A percentile compares a stretch with the other conserved stretches of the same genome.
Evolutionary conservation across 2,113 vertebrate species (phyloP).

Genomic region (Galeopterus variegatus): DNA sequence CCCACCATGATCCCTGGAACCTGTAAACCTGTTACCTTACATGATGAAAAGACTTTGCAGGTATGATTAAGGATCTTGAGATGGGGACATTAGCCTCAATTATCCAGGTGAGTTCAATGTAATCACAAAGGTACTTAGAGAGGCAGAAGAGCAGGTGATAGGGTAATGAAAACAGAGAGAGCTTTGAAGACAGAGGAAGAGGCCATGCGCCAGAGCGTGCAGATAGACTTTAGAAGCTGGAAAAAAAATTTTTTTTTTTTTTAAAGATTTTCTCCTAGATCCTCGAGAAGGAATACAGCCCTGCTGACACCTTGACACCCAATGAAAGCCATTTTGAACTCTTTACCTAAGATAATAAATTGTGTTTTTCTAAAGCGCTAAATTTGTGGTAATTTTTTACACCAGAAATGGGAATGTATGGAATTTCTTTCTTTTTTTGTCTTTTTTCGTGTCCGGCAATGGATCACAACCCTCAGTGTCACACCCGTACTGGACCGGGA

Average conservation of each 20-base stretch:
- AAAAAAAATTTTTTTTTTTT: not conserved
- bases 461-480: too few species aligned
- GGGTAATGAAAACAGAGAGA: not conserved
- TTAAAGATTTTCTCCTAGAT: not conserved
- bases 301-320: not conserved
- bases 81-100: not conserved
- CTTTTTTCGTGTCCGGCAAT: too few species aligned
- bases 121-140: not conserved
- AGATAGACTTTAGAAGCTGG: not conserved
- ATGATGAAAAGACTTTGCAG: not conserved
- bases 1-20: not conserved
- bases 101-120: too few species aligned
- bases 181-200: not conserved
- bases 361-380: not conserved
- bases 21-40: not conserved
- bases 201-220: not conserved
- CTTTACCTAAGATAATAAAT: conserved; percentile 6
- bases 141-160: not conserved
- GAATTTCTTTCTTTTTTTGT: too few species aligned
- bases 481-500: too few species aligned
- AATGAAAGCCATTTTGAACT: not conserved
- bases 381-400: not conserved
- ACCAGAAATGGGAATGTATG: conserved; percentile 4
- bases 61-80: not conserved
- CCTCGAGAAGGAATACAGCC: not conserved